Conservation (phyloP, 2,113 vertebrate species). For the Corydoras sp. region DNA sequence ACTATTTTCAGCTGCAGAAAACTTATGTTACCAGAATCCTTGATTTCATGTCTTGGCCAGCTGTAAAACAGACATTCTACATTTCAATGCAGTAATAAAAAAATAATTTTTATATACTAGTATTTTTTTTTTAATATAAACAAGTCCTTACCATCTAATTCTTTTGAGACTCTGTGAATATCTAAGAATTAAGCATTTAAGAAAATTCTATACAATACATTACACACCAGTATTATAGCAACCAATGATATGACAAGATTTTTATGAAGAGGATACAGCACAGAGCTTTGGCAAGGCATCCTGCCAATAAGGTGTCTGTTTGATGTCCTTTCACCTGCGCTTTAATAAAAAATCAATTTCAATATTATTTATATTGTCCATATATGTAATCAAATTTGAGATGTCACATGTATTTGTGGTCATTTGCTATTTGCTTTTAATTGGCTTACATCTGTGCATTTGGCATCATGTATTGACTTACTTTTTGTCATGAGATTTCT, state of each 20-base stretch:
- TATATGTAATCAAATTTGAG: neutral
- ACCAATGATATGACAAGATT: neutral
- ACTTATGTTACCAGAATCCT: constrained; percentile 83
- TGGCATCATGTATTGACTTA: constrained; percentile 47
- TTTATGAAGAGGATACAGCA: constrained; percentile 87
- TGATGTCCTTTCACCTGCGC: constrained; percentile 83
- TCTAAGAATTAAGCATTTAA: constrained; percentile 67
- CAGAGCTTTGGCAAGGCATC: constrained; percentile 90
- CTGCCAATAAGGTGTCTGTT: constrained; percentile 86
- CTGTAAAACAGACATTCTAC: constrained; percentile 54
- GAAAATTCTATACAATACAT: constrained; percentile 1
- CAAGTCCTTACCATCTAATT: constrained; percentile 74
- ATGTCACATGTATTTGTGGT: neutral
- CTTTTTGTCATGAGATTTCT: constrained; percentile 84
- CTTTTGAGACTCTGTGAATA: constrained; percentile 83
- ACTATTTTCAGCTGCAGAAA: neutral
- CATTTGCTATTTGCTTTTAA: neutral
- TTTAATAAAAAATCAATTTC: constrained; percentile 48
- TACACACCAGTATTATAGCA: neutral
- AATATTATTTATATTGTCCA: neutral
- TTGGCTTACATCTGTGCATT: too few species aligned
- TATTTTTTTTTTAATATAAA: neutral
- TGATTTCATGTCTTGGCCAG: constrained; percentile 85
- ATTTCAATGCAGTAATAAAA: neutral
- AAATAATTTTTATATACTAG: too few species aligned